A percentile compares a stretch with the other conserved stretches of the same genome.
Evolutionary conservation across 2,113 vertebrate genomes (phyloP).

Genomic region (Glaucomys volans): DNA sequence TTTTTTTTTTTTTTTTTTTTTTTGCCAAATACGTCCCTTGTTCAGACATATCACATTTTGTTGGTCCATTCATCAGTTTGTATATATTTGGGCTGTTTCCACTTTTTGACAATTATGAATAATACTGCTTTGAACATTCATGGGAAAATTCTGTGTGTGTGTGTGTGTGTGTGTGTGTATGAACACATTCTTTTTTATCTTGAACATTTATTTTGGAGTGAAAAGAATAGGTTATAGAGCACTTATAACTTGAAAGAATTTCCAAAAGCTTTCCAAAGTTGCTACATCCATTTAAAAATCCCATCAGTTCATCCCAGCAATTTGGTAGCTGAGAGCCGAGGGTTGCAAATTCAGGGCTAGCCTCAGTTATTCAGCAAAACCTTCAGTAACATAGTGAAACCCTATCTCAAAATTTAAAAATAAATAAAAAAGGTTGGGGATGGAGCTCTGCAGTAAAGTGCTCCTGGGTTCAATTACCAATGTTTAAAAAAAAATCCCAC

Average conservation of each 20-base stretch:
- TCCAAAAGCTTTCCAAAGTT: neutral
- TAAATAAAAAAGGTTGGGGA: no score
- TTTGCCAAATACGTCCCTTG: neutral
- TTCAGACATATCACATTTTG: no score
- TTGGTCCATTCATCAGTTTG: no score
- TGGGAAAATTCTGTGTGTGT: neutral
- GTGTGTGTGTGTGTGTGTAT: neutral
- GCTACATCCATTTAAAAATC: neutral
- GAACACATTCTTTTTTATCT: neutral
- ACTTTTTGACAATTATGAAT: neutral
- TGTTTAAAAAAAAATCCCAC: no score
- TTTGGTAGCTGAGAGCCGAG: no score
- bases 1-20: neutral
- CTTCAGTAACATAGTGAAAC: no score
- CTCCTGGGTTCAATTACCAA: no score
- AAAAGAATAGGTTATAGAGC: neutral
- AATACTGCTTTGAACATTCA: neutral
- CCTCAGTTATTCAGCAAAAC: no score
- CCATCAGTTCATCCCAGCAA: no score
- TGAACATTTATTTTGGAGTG: neutral
- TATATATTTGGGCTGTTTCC: neutral
- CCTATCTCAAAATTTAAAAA: no score
- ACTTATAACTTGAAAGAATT: neutral
- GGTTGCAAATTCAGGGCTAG: no score
- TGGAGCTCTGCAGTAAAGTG: no score